Base-by-base conservation (phyloP, 2,888 invertebrate genomes). In the Imbricaverruca yamaguchii region DNA sequence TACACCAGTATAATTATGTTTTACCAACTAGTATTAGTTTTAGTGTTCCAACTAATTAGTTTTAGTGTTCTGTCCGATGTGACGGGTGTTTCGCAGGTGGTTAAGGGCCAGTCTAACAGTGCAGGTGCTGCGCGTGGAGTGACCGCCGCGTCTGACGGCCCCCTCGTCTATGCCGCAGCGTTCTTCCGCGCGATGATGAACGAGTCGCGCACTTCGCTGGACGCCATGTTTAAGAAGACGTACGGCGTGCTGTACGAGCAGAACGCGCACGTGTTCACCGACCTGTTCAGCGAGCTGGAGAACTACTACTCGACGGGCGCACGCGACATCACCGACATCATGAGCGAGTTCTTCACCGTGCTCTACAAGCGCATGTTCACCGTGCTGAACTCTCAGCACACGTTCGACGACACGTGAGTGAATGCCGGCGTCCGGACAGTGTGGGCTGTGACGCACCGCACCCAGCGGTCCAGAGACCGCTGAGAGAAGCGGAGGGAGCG, bases 291-390 rank as follows among this genome's bases (percentile, higher is more conserved):
- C 84, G 93, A 96, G 86, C 89, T 98, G 85, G 95, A 96, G 87
- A 92, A 91, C 86, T 98, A 97, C 87, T 97, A 96, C 89, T 90
- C 91, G 21, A 91, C 91, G 82, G 96, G 96, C 78, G 92, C 94
- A 86, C 91, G 94, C 81, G 92, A 95, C 86, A 91, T 98, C 83
- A 91, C 93, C 82, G 93, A 92, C 83, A 93, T 94, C 84, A 92
- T 98, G 92, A 95, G 97, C 86, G 92, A 92, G 84, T 98, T 98
- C 90, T 98, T 98, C 89, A 93, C 92, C 85, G 93, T 93, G 23
- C 91, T 98, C 65, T 96, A 97, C 88, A 94, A 96, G 89, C 94
- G 94, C 87, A 97, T 98, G 96, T 97, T 97, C 89, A 93, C 93
- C 25, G 96, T 97, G 80, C 90, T 97, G 85, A 97, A 98, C 88